Evolutionary conservation across 2,888 invertebrate species (phyloP).

Genomic region (Pecten maximus): DNA sequence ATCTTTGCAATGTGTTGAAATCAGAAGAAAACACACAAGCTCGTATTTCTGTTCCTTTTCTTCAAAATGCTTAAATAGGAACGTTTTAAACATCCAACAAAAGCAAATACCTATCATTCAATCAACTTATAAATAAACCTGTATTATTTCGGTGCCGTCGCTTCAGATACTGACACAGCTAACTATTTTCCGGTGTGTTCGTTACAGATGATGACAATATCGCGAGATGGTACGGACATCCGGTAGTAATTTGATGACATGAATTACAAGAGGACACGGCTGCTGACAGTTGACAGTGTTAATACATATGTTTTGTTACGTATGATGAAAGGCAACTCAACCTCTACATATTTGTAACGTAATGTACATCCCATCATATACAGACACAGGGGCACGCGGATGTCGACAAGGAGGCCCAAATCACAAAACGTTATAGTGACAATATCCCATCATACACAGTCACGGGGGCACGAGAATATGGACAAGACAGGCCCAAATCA

Average conservation of each 20-base stretch:
- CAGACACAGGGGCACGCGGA: too few species aligned
- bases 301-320: not conserved
- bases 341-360: not conserved
- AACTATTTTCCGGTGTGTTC: too few species aligned
- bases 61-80: not conserved
- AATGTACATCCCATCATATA: not conserved
- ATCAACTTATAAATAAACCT: not conserved
- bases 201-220: not conserved
- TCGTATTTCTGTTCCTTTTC: not conserved
- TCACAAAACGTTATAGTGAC: too few species aligned
- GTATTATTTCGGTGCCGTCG: not conserved
- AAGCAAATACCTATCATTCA: not conserved
- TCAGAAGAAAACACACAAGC: not conserved
- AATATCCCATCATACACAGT: too few species aligned
- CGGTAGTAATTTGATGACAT: not conserved
- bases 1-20: too few species aligned
- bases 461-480: too few species aligned
- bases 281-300: not conserved
- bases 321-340: not conserved
- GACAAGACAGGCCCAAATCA: too few species aligned
- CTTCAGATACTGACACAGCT: not conserved
- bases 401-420: too few species aligned
- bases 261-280: not conserved
- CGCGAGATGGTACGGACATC: not conserved
- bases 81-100: not conserved